Percentiles rank a stretch among this genome's conserved stretches.
Evolutionary conservation across 1,140 invertebrate genomes (phyloP).

Genomic region (Coboldia fuscipes): DNA sequence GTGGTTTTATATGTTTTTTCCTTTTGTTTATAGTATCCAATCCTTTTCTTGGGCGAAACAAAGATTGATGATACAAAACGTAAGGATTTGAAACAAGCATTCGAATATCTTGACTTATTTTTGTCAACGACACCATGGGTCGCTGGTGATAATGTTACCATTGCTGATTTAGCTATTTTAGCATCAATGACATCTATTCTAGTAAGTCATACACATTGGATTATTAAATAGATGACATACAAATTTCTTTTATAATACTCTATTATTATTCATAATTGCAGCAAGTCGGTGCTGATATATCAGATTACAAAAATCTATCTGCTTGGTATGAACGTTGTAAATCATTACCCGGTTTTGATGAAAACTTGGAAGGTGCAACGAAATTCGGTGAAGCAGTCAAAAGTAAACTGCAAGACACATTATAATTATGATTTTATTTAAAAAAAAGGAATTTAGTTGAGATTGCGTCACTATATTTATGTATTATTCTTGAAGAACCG

Average conservation of each 20-base stretch:
- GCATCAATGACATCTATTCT: constrained; percentile 28
- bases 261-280: constrained; percentile 16
- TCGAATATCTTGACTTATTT: constrained; percentile 31
- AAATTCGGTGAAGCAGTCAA: constrained; percentile 26
- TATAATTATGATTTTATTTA: constrained; percentile 7
- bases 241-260: not conserved
- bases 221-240: not conserved
- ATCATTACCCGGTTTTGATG: constrained; percentile 25
- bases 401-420: constrained; percentile 25
- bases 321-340: constrained; percentile 37
- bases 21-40: constrained; percentile 26
- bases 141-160: constrained; percentile 33
- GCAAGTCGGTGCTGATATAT: constrained; percentile 39
- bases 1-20: constrained; percentile 6
- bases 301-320: constrained; percentile 36
- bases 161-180: constrained; percentile 36
- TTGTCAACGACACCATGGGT: constrained; percentile 29
- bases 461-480: too few relatives aligned
- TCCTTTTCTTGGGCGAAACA: constrained; percentile 28
- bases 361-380: constrained; percentile 29
- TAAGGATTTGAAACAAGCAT: constrained; percentile 28
- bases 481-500: too few relatives aligned
- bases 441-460: too few relatives aligned
- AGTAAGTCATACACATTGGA: constrained; percentile 21
- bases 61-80: constrained; percentile 30